Percentiles rank a stretch among this genome's conserved stretches.
Conservation (phyloP, 2,888 invertebrate genomes). For the Drosophila nr. perissopoda region DNA sequence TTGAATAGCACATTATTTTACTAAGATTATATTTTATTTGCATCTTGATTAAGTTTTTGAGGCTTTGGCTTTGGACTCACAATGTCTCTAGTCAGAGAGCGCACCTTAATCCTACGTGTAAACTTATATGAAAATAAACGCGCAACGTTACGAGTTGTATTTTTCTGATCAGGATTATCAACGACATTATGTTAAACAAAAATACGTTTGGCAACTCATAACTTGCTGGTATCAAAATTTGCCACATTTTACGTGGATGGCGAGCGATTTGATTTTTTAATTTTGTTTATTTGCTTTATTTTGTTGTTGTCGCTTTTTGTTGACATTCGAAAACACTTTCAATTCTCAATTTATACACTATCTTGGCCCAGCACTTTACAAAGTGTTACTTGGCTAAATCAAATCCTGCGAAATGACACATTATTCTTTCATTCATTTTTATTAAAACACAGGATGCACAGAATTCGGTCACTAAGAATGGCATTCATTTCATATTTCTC, state of each 20-base stretch:
- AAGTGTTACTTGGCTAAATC: constrained; percentile 62
- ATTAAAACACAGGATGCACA: constrained; percentile 49
- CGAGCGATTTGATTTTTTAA: constrained; percentile 32
- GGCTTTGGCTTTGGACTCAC: constrained; percentile 70
- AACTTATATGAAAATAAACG: constrained; percentile 78
- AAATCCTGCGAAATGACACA: constrained; percentile 52
- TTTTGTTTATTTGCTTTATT: constrained; percentile 33
- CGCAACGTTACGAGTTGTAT: constrained; percentile 55
- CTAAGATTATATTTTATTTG: constrained; percentile 26
- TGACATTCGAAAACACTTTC: constrained; percentile 39
- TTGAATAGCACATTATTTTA: constrained; percentile 44
- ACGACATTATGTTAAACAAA: constrained; percentile 47
- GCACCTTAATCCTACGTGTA: constrained; percentile 82
- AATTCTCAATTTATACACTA: constrained; percentile 32
- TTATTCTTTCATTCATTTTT: constrained; percentile 8
- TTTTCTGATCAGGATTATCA: constrained; percentile 31
- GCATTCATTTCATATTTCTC: constrained; percentile 56
- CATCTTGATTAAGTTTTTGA: constrained; percentile 15
- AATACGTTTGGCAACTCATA: constrained; percentile 39
- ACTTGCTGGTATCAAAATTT: constrained; percentile 46
- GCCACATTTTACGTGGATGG: constrained; percentile 43
- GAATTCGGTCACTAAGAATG: constrained; percentile 51
- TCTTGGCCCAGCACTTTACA: constrained; percentile 50
- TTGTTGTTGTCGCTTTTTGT: constrained; percentile 33
- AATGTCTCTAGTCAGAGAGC: constrained; percentile 82